These are phyloP conservation scores for Chrysoperla carnea DNA, from an alignment of 1,140 invertebrate genomes.

Conservation along the genomic window DNA sequence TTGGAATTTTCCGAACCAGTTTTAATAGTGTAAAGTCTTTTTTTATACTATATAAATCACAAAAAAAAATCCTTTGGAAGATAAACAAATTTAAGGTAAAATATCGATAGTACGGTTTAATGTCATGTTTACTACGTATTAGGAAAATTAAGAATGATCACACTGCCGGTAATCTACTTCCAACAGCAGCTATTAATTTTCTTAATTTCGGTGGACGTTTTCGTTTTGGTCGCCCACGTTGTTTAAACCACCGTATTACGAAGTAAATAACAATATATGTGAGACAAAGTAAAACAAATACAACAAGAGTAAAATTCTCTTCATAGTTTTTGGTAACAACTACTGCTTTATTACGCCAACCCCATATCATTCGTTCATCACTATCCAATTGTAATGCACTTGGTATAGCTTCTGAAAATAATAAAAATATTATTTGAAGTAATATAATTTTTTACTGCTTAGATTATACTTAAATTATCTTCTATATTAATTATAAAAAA, in stretches of 20 bases:
- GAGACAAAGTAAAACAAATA: conserved; percentile 11
- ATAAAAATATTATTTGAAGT: conserved; percentile 4
- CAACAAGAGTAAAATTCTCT: conserved; percentile 13
- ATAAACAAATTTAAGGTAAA: no score
- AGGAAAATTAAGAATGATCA: conserved; percentile 1
- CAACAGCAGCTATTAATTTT: conserved; percentile 13
- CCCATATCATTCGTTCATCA: conserved; percentile 9
- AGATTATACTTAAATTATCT: not conserved
- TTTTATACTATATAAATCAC: no score
- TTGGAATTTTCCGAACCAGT: no score
- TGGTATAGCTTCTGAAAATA: conserved; percentile 13
- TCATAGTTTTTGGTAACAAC: conserved; percentile 2
- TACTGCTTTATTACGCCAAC: conserved; percentile 16
- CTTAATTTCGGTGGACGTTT: conserved; percentile 13
- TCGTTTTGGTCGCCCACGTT: conserved; percentile 14
- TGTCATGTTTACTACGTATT: no score
- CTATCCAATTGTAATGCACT: conserved; percentile 7
- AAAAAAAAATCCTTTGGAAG: no score
- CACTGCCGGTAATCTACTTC: conserved; percentile 15
- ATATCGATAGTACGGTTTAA: no score
- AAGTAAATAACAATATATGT: conserved; percentile 13
- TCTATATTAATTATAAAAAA: not conserved
- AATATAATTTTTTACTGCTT: not conserved
- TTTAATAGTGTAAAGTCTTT: no score
- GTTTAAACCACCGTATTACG: conserved; percentile 11